Conservation (phyloP, 2,888 invertebrate genomes). For the Sclerodermus sp. region DNA sequence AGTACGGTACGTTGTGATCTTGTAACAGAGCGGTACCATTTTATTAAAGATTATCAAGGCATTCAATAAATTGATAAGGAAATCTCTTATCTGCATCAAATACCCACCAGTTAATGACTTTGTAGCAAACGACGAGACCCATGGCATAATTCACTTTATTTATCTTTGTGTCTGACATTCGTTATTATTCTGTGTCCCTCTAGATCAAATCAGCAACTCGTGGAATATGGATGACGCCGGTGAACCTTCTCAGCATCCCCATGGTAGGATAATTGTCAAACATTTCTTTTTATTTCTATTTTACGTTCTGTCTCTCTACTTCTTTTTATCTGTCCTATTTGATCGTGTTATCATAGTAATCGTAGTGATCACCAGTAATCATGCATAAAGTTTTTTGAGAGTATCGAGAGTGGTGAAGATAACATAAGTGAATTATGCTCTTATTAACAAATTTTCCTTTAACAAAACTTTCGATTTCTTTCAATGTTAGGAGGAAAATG, state of each 20-base stretch:
- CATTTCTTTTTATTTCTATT: conserved; percentile 17
- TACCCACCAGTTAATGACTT: too few species aligned
- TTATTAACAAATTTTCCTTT: conserved; percentile 1
- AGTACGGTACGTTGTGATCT: conserved; percentile 59
- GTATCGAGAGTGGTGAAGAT: too few species aligned
- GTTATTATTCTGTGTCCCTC: conserved; percentile 28
- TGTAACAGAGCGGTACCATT: too few species aligned
- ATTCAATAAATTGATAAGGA: too few species aligned
- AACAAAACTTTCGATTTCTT: too few species aligned
- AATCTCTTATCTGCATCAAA: too few species aligned
- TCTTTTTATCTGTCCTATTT: not conserved
- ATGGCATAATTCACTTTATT: conserved; percentile 32
- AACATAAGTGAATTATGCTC: conserved; percentile 30
- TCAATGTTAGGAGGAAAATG: too few species aligned
- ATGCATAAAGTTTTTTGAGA: too few species aligned
- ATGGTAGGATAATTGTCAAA: conserved; percentile 43
- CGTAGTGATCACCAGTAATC: too few species aligned
- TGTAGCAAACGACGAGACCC: too few species aligned
- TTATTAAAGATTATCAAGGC: too few species aligned
- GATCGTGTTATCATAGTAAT: not conserved
- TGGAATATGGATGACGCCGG: conserved; percentile 58
- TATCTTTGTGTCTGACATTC: conserved; percentile 23
- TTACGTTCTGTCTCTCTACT: not conserved
- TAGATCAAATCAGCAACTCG: conserved; percentile 57
- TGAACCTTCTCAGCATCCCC: conserved; percentile 55